Percentiles rank a stretch among this genome's conserved stretches.
phyloP scores from a whole-genome alignment of 2,888 invertebrate genomes.

The Philhelius pedissequus region DNA sequence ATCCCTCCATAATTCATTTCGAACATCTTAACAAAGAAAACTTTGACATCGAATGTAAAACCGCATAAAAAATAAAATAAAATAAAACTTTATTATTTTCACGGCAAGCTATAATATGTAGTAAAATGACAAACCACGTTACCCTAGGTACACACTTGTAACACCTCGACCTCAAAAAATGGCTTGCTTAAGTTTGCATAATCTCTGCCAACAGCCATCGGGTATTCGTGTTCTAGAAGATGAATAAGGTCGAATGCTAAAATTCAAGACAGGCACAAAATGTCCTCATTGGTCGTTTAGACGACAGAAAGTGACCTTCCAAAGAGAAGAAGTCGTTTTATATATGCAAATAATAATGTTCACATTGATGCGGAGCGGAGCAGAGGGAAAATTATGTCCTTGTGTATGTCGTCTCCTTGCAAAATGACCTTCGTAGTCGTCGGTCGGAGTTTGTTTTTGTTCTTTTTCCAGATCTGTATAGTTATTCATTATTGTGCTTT shows the following conservation, averaged over 20 bases:
- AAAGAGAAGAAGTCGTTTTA: background rate
- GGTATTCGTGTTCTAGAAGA: background rate
- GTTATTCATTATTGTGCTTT: background rate
- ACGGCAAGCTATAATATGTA: too few species aligned
- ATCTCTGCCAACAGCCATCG: conserved; percentile 34
- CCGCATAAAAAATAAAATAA: background rate
- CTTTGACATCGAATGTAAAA: background rate
- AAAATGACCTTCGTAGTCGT: conserved; percentile 45
- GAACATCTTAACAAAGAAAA: conserved; percentile 19
- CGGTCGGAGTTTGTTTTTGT: background rate
- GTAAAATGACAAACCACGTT: conserved; percentile 41
- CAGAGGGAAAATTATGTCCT: background rate
- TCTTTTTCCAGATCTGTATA: background rate
- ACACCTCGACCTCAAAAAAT: conserved; percentile 56
- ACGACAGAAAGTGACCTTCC: conserved; percentile 33
- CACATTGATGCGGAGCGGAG: background rate
- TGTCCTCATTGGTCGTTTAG: background rate
- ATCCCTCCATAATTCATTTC: background rate
- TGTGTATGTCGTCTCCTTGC: background rate
- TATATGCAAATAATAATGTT: background rate
- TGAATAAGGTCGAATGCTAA: conserved; percentile 6
- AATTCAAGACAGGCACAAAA: conserved; percentile 14
- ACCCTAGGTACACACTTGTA: conserved; percentile 42
- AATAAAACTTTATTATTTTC: conserved; percentile 40
- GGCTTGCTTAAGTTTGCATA: conserved; percentile 53